Percentiles rank a stretch among this genome's conserved stretches.
These are phyloP conservation scores for Hystrix brachyura DNA, from an alignment of 2,113 vertebrate species.

Conservation along the genomic window DNA sequence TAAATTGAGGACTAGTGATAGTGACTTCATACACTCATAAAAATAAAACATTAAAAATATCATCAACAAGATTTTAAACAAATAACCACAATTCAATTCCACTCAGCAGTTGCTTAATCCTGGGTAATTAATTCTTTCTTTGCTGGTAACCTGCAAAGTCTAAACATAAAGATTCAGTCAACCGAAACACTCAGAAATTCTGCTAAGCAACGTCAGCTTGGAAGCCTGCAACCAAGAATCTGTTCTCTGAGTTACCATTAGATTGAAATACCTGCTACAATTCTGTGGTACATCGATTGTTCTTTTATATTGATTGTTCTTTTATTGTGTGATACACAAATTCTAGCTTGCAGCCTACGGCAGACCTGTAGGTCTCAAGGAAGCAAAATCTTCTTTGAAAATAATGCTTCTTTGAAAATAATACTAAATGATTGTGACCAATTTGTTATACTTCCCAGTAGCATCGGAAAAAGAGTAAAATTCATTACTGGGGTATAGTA, in stretches of 20 bases:
- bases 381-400: conserved; percentile 25
- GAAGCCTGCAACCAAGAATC: neutral
- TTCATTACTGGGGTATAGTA: neutral
- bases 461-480: neutral
- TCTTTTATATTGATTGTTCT: neutral
- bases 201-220: neutral
- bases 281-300: neutral
- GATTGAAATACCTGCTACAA: neutral
- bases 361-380: neutral
- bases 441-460: neutral
- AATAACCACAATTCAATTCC: neutral
- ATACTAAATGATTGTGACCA: neutral
- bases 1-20: neutral
- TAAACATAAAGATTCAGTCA: neutral
- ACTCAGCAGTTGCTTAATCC: neutral
- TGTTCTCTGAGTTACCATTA: neutral
- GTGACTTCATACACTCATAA: neutral
- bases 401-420: neutral
- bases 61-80: neutral
- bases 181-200: neutral
- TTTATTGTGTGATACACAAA: neutral
- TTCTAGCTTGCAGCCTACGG: neutral
- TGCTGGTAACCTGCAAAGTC: neutral
- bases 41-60: conserved; percentile 29
- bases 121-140: neutral